phyloP scores from a whole-genome alignment of 2,113 vertebrate species.

The Gasterosteus nipponicus region DNA sequence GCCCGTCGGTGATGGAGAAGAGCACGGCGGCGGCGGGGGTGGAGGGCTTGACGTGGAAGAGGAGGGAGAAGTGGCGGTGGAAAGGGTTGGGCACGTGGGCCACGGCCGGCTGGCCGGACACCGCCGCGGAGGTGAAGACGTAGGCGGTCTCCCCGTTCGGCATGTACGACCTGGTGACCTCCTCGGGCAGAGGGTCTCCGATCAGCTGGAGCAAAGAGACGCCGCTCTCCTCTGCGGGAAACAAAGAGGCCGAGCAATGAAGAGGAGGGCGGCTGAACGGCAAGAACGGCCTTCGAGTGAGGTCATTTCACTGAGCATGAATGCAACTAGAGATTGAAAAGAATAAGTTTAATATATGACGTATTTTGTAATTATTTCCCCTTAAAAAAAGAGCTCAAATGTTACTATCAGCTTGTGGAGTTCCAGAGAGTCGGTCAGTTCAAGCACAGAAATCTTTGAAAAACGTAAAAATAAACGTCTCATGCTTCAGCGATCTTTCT shows the following conservation, averaged over 20 bases:
- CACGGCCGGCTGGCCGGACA: constrained; percentile 82
- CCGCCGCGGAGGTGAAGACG: constrained; percentile 77
- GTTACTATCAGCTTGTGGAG: too few relatives aligned
- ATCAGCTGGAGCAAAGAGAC: constrained; percentile 90
- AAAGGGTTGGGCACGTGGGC: constrained; percentile 85
- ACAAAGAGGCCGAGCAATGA: constrained; percentile 3
- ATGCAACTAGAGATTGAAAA: neutral
- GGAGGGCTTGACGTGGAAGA: constrained; percentile 86
- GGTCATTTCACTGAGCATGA: neutral
- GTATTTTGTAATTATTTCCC: neutral
- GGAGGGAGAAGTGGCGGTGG: constrained; percentile 89
- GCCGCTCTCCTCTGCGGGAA: constrained; percentile 78
- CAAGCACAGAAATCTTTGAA: too few relatives aligned
- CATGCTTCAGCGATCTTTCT: neutral
- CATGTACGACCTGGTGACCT: constrained; percentile 75
- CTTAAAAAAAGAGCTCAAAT: too few relatives aligned
- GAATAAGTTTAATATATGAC: neutral
- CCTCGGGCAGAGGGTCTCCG: constrained; percentile 79
- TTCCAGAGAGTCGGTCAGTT: too few relatives aligned
- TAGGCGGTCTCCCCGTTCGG: constrained; percentile 78
- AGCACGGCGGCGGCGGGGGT: constrained; percentile 80
- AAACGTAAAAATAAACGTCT: neutral
- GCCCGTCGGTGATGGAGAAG: constrained; percentile 87
- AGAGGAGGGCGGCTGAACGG: neutral
- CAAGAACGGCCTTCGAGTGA: neutral